These are phyloP conservation scores for Plagiodera versicolora DNA, from an alignment of 2,888 invertebrate species.

Conservation along the genomic window DNA sequence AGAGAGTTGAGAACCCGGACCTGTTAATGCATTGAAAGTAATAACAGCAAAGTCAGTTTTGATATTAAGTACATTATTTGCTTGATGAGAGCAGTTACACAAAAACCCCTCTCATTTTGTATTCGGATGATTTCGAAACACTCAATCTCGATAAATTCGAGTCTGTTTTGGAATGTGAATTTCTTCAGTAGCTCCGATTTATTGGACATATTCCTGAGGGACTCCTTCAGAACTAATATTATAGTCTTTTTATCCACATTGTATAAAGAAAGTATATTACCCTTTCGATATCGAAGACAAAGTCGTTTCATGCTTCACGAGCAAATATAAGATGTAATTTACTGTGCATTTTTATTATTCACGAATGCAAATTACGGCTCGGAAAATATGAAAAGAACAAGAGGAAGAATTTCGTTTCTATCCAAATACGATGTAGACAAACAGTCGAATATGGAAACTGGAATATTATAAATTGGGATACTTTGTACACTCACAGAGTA, in stretches of 20 bases:
- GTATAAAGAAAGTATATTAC: neutral
- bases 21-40: no score
- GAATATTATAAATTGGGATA: no score
- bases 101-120: no score
- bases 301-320: conserved; percentile 9
- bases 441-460: neutral
- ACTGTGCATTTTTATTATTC: neutral
- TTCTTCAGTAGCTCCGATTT: neutral
- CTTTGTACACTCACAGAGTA: no score
- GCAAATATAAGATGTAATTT: neutral
- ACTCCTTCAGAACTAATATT: neutral
- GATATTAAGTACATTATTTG: no score
- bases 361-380: neutral
- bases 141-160: no score
- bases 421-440: neutral
- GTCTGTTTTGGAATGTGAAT: neutral
- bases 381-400: neutral
- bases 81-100: no score
- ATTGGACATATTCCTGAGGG: neutral
- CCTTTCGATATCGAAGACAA: conserved; percentile 9
- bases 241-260: conserved; percentile 6
- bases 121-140: no score
- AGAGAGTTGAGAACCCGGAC: no score
- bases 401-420: neutral
- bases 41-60: no score